A percentile compares a stretch with the other conserved stretches of the same genome.
phyloP scores from a whole-genome alignment of 2,888 invertebrate genomes.

The Stenichneumon culpator region DNA sequence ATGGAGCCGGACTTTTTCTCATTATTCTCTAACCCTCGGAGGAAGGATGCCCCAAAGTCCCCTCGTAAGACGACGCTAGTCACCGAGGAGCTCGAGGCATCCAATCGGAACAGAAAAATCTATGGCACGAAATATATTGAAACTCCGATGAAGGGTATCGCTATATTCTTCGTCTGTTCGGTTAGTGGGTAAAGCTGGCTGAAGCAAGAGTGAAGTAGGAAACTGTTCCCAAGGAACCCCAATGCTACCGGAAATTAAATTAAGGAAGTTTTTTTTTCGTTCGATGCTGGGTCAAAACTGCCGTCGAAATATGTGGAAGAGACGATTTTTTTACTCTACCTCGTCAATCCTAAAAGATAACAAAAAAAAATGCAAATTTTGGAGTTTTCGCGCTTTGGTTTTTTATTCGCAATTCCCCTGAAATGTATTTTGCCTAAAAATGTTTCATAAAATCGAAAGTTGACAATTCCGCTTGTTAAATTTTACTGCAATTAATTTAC shows the following conservation, averaged over 20 bases:
- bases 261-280: background rate
- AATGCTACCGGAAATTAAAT: background rate
- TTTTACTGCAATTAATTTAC: constrained; percentile 14
- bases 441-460: too few species aligned
- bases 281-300: too few species aligned
- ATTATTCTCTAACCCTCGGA: constrained; percentile 11
- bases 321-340: too few species aligned
- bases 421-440: too few species aligned
- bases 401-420: too few species aligned
- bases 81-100: background rate
- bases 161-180: background rate
- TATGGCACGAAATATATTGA: background rate
- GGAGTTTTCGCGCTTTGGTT: too few species aligned
- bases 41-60: background rate
- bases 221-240: background rate
- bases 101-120: background rate
- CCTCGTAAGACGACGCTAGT: background rate
- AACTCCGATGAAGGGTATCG: background rate
- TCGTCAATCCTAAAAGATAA: too few species aligned
- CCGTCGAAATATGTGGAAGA: too few species aligned
- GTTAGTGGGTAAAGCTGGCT: background rate
- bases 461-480: background rate
- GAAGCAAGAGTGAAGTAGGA: background rate
- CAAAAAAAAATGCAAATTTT: too few species aligned
- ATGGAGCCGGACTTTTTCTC: constrained; percentile 6